Base-by-base conservation (phyloP, 2,888 invertebrate genomes). In the Xanthia icteritia region DNA sequence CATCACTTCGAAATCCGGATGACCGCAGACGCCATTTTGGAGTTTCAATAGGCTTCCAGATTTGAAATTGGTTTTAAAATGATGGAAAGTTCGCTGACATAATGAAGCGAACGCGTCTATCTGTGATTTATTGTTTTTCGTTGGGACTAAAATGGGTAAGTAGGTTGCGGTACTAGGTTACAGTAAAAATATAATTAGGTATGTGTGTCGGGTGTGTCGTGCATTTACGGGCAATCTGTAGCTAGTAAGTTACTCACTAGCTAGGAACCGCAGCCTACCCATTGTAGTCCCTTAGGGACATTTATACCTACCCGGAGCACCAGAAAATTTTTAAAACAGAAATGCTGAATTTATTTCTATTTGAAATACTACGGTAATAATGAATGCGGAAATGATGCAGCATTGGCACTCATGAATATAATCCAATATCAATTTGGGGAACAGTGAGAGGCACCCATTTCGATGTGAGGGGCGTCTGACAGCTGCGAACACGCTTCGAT, bases 1-100 rank as follows among this genome's bases (percentile, higher is more conserved):
- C 86, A 88, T 89, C 87, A 89, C 79, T 67, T 65, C 77, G 42
- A 76, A 84, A 81, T 76, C 78, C 84, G 79, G 70, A 64, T 79
- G 76, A 86, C 87, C 82, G 81, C 85, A 87, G 76, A 42, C 79
- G 78, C 81, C 84, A 85, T 90, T 88, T 88, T 86, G 79, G 61
- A 81, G 64, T 74, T 71, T 61, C 76, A 60, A 70, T 73, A 68
- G 63, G 63, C 39, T 68, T 80, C 64, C 8, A 70, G 8, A 70
- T 69, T 79, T 65, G 66, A 74, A 83, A 58, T 67, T 68, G 71
- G 45, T 68, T 72, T 82, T 71, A 17, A 54, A 76, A 51, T 51
- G 23, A 42, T 77, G n/a, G 42, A 20, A 23, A 27, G 6, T 20
- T 61, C 17, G 23, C 17, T 17, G n/a, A 5, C n/a, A 17, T 66